Conservation (phyloP, 1,140 invertebrate genomes). For the Bombus confusus region DNA sequence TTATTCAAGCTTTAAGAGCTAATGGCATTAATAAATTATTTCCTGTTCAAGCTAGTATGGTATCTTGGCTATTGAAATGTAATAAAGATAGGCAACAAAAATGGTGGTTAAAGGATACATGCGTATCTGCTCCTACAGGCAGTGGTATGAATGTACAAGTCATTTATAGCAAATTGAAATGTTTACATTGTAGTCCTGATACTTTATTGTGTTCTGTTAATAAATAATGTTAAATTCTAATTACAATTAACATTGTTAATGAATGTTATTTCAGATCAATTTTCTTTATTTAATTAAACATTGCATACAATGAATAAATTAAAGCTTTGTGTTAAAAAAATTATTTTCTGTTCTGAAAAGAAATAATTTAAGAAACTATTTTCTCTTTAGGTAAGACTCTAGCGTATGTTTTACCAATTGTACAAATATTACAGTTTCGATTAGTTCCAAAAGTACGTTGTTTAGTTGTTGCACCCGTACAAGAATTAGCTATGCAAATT, state of each 20-base stretch:
- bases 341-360: background rate
- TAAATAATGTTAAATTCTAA: background rate
- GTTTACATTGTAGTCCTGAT: conserved; percentile 8
- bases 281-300: background rate
- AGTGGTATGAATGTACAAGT: conserved; percentile 86
- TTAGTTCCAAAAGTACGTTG: conserved; percentile 87
- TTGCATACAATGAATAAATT: background rate
- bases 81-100: conserved; percentile 83
- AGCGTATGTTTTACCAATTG: conserved; percentile 95
- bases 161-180: background rate
- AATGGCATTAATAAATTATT: conserved; percentile 93
- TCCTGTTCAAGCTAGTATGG: conserved; percentile 92
- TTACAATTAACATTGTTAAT: background rate
- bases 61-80: conserved; percentile 90
- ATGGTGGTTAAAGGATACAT: conserved; percentile 93
- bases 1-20: conserved; percentile 86
- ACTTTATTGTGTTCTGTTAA: background rate
- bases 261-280: background rate
- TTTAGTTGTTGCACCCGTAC: conserved; percentile 94
- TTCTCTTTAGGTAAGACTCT: conserved; percentile 90
- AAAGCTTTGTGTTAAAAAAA: background rate
- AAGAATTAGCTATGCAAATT: conserved; percentile 95
- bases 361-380: background rate
- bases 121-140: conserved; percentile 98
- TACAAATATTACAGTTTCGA: conserved; percentile 85